Evolutionary conservation across 2,113 vertebrate genomes (phyloP).

Genomic region (Gasterosteus nipponicus): DNA sequence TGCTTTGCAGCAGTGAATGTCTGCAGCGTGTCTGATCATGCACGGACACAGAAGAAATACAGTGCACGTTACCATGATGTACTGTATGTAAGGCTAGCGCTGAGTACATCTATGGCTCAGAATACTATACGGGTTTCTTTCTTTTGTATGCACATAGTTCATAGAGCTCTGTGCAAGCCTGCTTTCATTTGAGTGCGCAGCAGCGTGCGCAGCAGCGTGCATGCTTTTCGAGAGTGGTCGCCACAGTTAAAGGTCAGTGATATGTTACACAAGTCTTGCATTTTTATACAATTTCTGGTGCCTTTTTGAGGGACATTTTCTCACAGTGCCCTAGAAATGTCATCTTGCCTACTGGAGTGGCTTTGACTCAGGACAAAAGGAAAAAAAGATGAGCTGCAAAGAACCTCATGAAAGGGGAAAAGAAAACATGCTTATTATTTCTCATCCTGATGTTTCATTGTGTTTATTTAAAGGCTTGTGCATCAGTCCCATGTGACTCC

Average conservation of each 20-base stretch:
- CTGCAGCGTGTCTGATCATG: constrained; percentile 22
- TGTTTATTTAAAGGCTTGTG: not conserved
- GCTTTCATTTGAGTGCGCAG: constrained; percentile 15
- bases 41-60: constrained; percentile 8
- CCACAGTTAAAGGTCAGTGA: constrained; percentile 43
- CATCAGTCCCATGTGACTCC: not conserved
- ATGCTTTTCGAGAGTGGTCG: constrained; percentile 15
- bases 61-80: not conserved
- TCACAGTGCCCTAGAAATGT: constrained; percentile 66
- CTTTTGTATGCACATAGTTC: constrained; percentile 14
- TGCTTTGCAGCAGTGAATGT: constrained; percentile 25
- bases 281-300: constrained; percentile 22
- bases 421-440: not conserved
- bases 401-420: constrained; percentile 11
- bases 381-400: constrained; percentile 20
- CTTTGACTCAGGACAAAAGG: constrained; percentile 57
- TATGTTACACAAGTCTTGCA: constrained; percentile 37
- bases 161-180: not conserved
- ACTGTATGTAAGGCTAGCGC: not conserved
- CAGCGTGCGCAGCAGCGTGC: not conserved
- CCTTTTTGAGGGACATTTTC: constrained; percentile 55
- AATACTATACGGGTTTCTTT: constrained; percentile 27
- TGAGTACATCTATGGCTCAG: constrained; percentile 1
- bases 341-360: constrained; percentile 56
- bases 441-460: not conserved